Base-by-base conservation (phyloP, 2,797 vertebrate genomes). In the Spea hammondii region DNA sequence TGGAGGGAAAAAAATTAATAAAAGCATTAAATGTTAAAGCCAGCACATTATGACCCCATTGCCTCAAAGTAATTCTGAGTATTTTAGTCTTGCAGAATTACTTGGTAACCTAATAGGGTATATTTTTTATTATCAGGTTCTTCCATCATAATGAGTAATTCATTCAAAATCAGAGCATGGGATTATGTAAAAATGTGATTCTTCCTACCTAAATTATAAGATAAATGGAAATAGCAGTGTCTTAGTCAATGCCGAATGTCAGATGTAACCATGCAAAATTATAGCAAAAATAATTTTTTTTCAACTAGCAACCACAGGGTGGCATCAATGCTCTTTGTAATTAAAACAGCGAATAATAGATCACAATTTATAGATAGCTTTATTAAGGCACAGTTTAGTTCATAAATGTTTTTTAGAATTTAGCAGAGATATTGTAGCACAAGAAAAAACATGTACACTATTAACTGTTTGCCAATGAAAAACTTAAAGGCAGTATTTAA, bases 241-340 rank as follows among this genome's bases (percentile, higher is more conserved):
- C 32, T 62, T 17, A 74, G 14, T 17, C 14, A 66, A 55, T 50
- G 44, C 49, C 54, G 11, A 66, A 44, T 45, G 66, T 75, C 50
- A 57, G 72, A 57, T 44, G 17, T 9, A 72, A 67, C 64, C 62
- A 66, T 59, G 46, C 44, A 51, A 64, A 44, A 32, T 54, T 48
- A 60, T 12, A 49, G n/a, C 47, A 66, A 44, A 45, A n/a, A n/a
- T 32, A 78, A 49, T 71, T 83, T 85, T 86, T 83, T 85, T 89
- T 90, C 88, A 86, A 75, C 44, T 79, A 70, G 73, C 77, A 88
- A 77, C 91, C 92, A 93, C 91, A 91, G 82, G 91, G 92, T 92
- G 92, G 92, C 91, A 91, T 91, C 88, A 74, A 74, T 77, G 91
- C 79, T 89, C 91, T 91, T 90, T 13, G 83, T 84, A 80, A 85